Evolutionary conservation across 2,888 invertebrate species (phyloP), one percentile per base, ranked within the genome.

Genomic region (Noctua janthe): DNA sequence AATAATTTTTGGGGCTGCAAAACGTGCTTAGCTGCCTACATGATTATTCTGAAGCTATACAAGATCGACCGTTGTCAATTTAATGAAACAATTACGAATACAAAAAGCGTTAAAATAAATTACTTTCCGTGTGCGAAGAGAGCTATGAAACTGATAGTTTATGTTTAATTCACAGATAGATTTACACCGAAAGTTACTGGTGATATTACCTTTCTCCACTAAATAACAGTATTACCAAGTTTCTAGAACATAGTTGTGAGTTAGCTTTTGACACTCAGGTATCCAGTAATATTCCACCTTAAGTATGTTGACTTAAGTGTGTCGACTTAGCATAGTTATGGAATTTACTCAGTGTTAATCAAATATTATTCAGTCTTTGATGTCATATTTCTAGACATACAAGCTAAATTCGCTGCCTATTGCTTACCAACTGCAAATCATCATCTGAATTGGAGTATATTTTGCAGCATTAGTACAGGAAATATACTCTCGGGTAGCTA

Each of bases 321-420:
- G 15, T 64, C 1, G 35, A n/a, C 43, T 67, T 67, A 67, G 23
- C n/a, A 13, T 59, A 71, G 47, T 71, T 78, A 39, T 35, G 75
- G 72, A 75, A 85, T 72, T 72, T 59, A 70, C 49, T 54, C 35
- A 1, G 62, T 59, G n/a, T 51, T 71, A 73, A 71, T 66, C 43
- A 74, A 84, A 74, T 20, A 39, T 29, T 78, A 62, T 51, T 59
- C 59, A 73, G 56, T 29, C 72, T 81, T 85, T 64, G 49, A 83
- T 74, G 54, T 71, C 15, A 23, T 51, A 62, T 15, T 62, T 73
- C 51, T 73, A 29, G 39, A 80, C 20, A 56, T 1, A 15, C 11
- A 23, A 49, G 23, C 11, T 5, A n/a, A n/a, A 49, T 70, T 59
- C 15, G 17, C 17, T 13, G 23, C 0, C 2, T 35, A 4, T 17